Percentiles rank a stretch among this genome's conserved stretches.
Evolutionary conservation across 2,797 vertebrate species (phyloP).

Genomic region (Pipistrellus kuhlii): DNA sequence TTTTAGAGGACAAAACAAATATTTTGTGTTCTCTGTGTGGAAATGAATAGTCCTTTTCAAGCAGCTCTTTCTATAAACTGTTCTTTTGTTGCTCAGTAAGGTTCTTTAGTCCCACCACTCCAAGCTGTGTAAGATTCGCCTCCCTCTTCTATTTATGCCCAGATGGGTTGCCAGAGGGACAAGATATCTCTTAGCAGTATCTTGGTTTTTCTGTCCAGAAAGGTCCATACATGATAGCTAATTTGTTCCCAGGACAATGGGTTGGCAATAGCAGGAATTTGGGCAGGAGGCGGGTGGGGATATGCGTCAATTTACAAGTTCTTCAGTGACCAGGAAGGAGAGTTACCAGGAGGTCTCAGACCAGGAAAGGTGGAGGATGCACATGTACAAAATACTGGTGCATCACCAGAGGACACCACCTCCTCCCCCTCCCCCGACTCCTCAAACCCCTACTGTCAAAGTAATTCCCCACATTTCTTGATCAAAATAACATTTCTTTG

Average conservation of each 20-base stretch:
- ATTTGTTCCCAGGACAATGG: not conserved
- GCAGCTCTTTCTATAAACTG: not conserved
- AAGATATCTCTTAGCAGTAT: not conserved
- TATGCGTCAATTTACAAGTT: not conserved
- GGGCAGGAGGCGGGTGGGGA: accelerated
- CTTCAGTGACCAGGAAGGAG: not conserved
- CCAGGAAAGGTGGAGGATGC: not conserved
- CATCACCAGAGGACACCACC: not conserved
- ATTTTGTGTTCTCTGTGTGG: conserved; percentile 11
- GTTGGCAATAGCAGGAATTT: not conserved
- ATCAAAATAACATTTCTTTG: conserved; percentile 8
- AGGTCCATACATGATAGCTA: not conserved
- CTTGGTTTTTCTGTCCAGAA: not conserved
- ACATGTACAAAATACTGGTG: not conserved
- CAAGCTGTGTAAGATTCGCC: not conserved
- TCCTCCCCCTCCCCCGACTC: no score
- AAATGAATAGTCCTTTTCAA: conserved; percentile 48
- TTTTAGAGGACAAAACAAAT: conserved; percentile 4
- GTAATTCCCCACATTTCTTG: not conserved
- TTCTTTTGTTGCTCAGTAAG: conserved; percentile 28
- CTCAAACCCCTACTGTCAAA: not conserved
- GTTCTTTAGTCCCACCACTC: not conserved
- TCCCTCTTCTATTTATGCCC: not conserved
- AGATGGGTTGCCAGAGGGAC: not conserved
- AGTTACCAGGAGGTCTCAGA: not conserved